A percentile compares a stretch with the other conserved stretches of the same genome.
Evolutionary conservation across 1,140 invertebrate species (phyloP).

Genomic region (Wiebesia pumilae): DNA sequence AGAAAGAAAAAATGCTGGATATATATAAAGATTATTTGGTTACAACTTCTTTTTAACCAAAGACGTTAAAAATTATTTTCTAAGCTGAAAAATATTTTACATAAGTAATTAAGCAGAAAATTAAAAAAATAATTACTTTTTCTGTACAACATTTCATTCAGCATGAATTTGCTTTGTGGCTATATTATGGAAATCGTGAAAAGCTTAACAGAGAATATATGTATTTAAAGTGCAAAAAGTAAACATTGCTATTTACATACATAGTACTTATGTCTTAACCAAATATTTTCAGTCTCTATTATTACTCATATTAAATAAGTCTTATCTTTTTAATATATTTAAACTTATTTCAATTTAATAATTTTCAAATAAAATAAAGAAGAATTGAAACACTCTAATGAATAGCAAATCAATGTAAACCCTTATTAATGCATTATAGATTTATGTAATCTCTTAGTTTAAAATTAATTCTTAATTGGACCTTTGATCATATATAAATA

Average conservation of each 20-base stretch:
- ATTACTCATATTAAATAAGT: not conserved
- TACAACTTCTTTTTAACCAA: not conserved
- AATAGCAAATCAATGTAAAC: not conserved
- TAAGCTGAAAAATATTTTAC: not conserved
- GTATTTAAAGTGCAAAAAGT: conserved; percentile 12
- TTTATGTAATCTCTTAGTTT: not conserved
- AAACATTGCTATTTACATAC: not conserved
- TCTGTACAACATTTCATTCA: not conserved
- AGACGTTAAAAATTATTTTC: not conserved
- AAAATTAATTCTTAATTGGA: not conserved
- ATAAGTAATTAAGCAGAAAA: not conserved
- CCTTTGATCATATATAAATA: not conserved
- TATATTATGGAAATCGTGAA: not conserved
- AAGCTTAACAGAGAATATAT: not conserved
- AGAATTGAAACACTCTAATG: not conserved
- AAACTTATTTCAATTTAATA: not conserved
- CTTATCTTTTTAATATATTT: not conserved
- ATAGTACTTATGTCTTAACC: not conserved
- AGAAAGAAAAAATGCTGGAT: not conserved
- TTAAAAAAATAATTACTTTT: conserved; percentile 9
- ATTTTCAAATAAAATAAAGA: not conserved
- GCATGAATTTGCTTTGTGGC: not conserved
- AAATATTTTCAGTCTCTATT: not conserved
- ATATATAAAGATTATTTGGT: not conserved
- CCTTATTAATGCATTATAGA: not conserved